Evolutionary conservation across 2,888 invertebrate species (phyloP), one percentile per base, ranked within the genome.

Genomic region (Leucophenga maculata): DNA sequence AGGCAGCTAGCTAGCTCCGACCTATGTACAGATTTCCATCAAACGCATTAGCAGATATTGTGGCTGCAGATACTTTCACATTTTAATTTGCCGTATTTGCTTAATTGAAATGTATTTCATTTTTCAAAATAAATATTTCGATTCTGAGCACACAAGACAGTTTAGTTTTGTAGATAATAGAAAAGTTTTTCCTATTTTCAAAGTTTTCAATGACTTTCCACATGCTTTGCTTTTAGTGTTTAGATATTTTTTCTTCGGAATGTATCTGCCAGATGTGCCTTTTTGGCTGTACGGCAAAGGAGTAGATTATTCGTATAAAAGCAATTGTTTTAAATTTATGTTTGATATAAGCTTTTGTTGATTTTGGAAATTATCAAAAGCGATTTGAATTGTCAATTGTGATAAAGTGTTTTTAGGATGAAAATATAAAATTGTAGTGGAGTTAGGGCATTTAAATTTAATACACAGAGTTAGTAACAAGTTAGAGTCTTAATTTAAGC

Each of bases 51-150:
- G n/a, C 59, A 59, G 59, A 59, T 55, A 22, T 32, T 32, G 55
- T 55, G 13, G 55, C 18, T 3, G 55, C 22, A 48, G 62, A 20
- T 64, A 59, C 62, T 48, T 64, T 64, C 48, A 64, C 62, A 64
- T 48, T 64, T 48, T 64, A 39, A 64, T 64, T 48, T 64, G 46
- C 48, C 46, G 11, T 48, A 64, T 64, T 22, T 48, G 62, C 62
- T 64, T 64, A 64, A 64, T 64, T 64, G 48, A 64, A 64, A 64
- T 64, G 62, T 48, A 39, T 64, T 64, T 64, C 22, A 64, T 64
- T 64, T 64, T 64, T 22, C 62, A 48, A 48, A 64, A 48, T 20
- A 48, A 64, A 48, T 20, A 64, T 46, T 64, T 64, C 62, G 44
- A 9, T 60, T 39, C n/a, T 18, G 50, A 39, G 4, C 39, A n/a